Evolutionary conservation across 2,888 invertebrate genomes (phyloP), one percentile per base, ranked within the genome.

Genomic region (Pinctada fucata): DNA sequence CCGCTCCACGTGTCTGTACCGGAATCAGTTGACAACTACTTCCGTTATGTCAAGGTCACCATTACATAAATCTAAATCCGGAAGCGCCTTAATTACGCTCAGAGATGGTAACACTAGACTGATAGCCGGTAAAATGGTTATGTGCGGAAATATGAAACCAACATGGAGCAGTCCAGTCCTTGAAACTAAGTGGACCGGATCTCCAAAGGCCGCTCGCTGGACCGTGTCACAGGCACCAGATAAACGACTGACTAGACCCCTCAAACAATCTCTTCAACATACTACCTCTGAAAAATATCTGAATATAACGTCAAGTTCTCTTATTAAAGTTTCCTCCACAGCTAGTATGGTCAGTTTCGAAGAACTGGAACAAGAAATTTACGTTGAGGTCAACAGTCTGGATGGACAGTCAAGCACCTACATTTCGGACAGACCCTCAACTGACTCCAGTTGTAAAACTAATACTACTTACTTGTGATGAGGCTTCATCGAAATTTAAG

Each of bases 271-370:
- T 8, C 6, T 6, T 5, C 13, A 31, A 13, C 31, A 13, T 6
- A 16, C 8, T 13, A 13, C 8, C 5, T 31, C 66, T 13, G 13
- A 13, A 66, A 16, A 8, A 66, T 66, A 13, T 5, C 68, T 75
- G 45, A 75, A 75, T 10, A 66, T 68, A n/a, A 68, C 65, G 58
- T 75, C 75, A n/a, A 68, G 66, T 58, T 75, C 75, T n/a, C 50
- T 75, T 6, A 51, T 75, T 13, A 75, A 75, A 68, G 67, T 75
- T 6, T 50, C 52, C 4, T 75, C 75, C 3, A 52, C 51, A 13
- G 51, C 68, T 2, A 75, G 75, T 75, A 49, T 75, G 6, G 58
- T 75, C 3, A 75, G 75, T 16, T 75, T 68, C 52, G 47, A 67
- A 50, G 75, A 75, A 51, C 8, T 75, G 5, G 45, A 75, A 31